Percentiles rank a stretch among this genome's conserved stretches.
phyloP scores from a whole-genome alignment of 2,888 invertebrate genomes.

The Phortica okadai region DNA sequence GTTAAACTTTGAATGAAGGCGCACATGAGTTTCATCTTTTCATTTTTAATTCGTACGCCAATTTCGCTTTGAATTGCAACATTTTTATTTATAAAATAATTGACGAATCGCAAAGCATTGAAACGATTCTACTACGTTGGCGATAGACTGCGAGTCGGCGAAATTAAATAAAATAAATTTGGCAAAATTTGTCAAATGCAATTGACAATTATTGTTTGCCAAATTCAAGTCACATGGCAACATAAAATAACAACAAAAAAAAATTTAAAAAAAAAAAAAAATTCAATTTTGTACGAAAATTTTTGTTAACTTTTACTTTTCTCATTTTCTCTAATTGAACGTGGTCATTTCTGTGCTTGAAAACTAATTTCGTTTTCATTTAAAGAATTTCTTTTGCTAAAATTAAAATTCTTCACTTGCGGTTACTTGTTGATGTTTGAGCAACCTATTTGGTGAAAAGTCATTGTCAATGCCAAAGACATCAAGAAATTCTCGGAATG shows the following conservation, averaged over 20 bases:
- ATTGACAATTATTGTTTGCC: constrained; percentile 40
- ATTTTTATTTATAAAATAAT: constrained; percentile 29
- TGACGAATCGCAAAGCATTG: neutral
- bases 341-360: neutral
- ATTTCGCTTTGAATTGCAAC: constrained; percentile 15
- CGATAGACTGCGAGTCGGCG: neutral
- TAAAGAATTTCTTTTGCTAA: constrained; percentile 22
- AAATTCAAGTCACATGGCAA: constrained; percentile 29
- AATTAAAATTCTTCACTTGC: constrained; percentile 32
- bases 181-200: neutral
- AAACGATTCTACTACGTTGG: too few relatives aligned
- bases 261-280: constrained; percentile 29
- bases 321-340: constrained; percentile 11
- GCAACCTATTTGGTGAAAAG: constrained; percentile 43
- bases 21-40: neutral
- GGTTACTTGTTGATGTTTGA: constrained; percentile 30
- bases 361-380: constrained; percentile 49
- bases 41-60: neutral
- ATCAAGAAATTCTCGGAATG: neutral
- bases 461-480: constrained; percentile 67
- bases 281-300: too few relatives aligned
- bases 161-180: constrained; percentile 6
- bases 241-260: constrained; percentile 43
- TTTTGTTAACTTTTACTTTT: constrained; percentile 45
- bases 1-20: neutral